Percentiles rank a stretch among this genome's conserved stretches.
phyloP scores from a whole-genome alignment of 2,113 vertebrate genomes.

The Nothobranchius furzeri region DNA sequence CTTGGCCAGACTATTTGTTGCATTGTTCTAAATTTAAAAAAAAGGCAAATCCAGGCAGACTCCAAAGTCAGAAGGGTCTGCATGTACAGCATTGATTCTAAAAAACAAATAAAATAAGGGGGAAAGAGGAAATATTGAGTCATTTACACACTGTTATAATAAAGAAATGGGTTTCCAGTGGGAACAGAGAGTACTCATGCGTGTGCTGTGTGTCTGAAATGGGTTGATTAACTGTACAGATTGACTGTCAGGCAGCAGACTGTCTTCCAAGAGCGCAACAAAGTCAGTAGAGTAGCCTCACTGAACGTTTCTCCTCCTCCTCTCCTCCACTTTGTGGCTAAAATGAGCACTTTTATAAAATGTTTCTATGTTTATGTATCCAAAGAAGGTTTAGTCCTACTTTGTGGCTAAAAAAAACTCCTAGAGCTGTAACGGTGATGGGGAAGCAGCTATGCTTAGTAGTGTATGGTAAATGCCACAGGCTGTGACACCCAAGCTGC shows the following conservation, averaged over 20 bases:
- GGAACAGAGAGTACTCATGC: constrained; percentile 84
- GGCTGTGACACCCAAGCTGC: constrained; percentile 22
- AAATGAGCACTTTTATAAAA: constrained; percentile 50
- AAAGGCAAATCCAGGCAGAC: constrained; percentile 48
- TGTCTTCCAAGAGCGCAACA: constrained; percentile 82
- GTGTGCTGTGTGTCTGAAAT: constrained; percentile 85
- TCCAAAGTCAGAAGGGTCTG: constrained; percentile 56
- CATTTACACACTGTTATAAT: constrained; percentile 77
- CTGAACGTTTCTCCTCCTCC: constrained; percentile 77
- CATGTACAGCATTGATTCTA: constrained; percentile 61
- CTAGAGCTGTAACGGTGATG: constrained; percentile 48
- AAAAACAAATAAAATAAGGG: constrained; percentile 54
- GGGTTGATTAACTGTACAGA: constrained; percentile 90
- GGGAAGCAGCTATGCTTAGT: constrained; percentile 44
- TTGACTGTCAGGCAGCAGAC: constrained; percentile 85
- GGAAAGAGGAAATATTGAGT: constrained; percentile 53
- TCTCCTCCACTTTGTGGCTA: constrained; percentile 43
- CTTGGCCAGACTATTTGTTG: constrained; percentile 15
- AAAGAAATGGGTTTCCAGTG: constrained; percentile 29
- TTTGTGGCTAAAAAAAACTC: constrained; percentile 48
- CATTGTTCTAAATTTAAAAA: constrained; percentile 23
- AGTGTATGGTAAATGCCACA: constrained; percentile 26
- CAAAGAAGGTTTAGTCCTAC: constrained; percentile 57
- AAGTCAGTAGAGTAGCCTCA: constrained; percentile 84
- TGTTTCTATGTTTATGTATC: constrained; percentile 49